Evolutionary conservation across 64 coral and sea anemone species (phyloP).

Genomic region (Montipora sp.): DNA sequence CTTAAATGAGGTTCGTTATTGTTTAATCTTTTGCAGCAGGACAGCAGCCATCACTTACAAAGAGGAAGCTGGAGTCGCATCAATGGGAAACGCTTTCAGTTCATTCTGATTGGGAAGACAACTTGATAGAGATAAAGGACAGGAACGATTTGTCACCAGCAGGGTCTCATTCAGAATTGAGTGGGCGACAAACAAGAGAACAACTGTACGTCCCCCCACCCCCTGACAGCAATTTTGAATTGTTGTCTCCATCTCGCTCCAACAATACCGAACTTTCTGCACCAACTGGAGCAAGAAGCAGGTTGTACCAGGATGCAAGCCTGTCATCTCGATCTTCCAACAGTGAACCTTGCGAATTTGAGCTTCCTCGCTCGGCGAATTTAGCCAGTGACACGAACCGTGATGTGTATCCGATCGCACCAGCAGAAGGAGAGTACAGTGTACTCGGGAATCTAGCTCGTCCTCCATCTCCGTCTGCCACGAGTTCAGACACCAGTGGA

Average conservation of each 20-base stretch:
- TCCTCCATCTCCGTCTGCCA: not conserved
- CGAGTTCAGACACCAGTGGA: constrained; percentile 27
- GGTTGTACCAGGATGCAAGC: not conserved
- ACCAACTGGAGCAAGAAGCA: not conserved
- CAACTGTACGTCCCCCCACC: constrained; percentile 30
- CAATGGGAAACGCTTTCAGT: not conserved
- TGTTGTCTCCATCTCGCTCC: not conserved
- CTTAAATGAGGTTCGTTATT: no score
- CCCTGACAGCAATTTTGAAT: not conserved
- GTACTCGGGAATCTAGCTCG: not conserved
- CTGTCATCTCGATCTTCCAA: not conserved
- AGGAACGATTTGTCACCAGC: not conserved
- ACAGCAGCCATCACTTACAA: not conserved
- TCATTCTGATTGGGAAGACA: constrained; percentile 30
- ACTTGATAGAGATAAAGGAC: not conserved
- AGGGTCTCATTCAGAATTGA: not conserved
- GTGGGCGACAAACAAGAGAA: not conserved
- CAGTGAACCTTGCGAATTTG: not conserved
- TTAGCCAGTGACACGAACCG: not conserved
- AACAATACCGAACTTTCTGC: not conserved
- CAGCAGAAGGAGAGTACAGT: not conserved
- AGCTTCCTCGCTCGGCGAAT: not conserved
- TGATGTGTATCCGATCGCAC: not conserved
- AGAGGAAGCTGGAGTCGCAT: not conserved
- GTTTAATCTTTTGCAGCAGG: not conserved